Conservation (phyloP, 2,797 vertebrate genomes). For the Neosalanx taihuensis region DNA sequence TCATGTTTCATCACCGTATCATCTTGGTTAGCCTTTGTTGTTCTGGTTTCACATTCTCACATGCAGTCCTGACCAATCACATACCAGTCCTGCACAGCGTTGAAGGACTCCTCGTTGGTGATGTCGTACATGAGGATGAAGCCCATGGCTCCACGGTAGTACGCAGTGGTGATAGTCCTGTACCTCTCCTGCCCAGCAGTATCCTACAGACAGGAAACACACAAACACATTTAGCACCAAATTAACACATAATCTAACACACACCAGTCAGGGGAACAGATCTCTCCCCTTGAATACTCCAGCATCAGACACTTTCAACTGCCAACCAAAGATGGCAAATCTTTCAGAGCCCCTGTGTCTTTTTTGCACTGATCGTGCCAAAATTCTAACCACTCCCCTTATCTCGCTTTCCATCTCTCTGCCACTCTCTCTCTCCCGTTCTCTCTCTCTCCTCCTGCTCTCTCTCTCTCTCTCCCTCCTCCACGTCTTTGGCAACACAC, state of each 20-base stretch:
- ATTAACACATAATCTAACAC: not conserved
- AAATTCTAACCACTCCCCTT: not conserved
- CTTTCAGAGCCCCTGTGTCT: not conserved
- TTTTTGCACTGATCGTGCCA: not conserved
- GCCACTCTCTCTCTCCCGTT: not conserved
- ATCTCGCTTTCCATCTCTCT: not conserved
- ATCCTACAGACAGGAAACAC: constrained; percentile 70
- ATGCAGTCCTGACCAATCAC: constrained; percentile 37
- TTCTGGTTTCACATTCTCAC: not conserved
- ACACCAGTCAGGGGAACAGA: not conserved
- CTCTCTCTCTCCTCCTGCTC: not conserved
- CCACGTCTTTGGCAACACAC: not conserved
- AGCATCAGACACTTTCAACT: not conserved
- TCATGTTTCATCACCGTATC: not conserved
- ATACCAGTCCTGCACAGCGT: constrained; percentile 95
- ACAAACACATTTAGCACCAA: not conserved
- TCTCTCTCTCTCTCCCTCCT: not conserved
- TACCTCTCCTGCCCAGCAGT: constrained; percentile 94
- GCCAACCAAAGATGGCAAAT: constrained; percentile 17
- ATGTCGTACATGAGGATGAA: constrained; percentile 99
- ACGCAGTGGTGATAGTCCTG: constrained; percentile 95
- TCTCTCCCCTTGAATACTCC: not conserved
- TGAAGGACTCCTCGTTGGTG: constrained; percentile 97
- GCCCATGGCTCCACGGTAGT: constrained; percentile 96
- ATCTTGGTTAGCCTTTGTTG: not conserved